phyloP scores from a whole-genome alignment of 2,113 vertebrate genomes.

The Halichoerus grypus region DNA sequence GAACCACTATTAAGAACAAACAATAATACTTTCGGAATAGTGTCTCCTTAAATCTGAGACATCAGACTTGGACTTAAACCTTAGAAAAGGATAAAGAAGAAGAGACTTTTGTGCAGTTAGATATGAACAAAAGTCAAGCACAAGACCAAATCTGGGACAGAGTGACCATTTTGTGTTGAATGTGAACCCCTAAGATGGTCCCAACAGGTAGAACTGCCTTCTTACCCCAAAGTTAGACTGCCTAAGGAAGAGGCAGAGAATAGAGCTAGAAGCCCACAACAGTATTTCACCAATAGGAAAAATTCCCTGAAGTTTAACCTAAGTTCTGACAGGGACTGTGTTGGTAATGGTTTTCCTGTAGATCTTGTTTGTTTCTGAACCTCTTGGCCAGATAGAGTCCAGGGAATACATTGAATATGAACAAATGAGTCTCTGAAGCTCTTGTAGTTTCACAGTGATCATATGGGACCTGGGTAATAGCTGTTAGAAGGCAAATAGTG shows the following conservation, averaged over 20 bases:
- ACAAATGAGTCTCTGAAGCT: neutral
- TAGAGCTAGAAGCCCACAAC: neutral
- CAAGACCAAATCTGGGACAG: neutral
- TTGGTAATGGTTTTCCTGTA: neutral
- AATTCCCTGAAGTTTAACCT: neutral
- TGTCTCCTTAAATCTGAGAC: neutral
- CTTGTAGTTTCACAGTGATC: neutral
- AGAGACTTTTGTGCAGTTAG: neutral
- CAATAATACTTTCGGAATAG: neutral
- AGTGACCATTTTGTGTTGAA: neutral
- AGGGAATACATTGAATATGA: neutral
- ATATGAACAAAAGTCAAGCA: neutral
- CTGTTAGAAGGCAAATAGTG: neutral
- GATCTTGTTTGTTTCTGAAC: slow-evolving; percentile 18
- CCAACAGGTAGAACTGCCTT: neutral
- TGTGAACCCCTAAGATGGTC: neutral
- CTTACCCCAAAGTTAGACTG: neutral
- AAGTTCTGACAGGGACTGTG: neutral
- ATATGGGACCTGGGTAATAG: neutral
- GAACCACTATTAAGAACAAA: neutral
- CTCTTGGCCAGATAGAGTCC: neutral
- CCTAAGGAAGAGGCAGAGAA: neutral
- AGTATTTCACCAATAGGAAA: neutral
- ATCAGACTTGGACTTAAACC: neutral
- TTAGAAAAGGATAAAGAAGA: neutral